A percentile compares a stretch with the other conserved stretches of the same genome.
Conservation (phyloP, 2,113 vertebrate genomes). For the Heloderma charlesbogerti region DNA sequence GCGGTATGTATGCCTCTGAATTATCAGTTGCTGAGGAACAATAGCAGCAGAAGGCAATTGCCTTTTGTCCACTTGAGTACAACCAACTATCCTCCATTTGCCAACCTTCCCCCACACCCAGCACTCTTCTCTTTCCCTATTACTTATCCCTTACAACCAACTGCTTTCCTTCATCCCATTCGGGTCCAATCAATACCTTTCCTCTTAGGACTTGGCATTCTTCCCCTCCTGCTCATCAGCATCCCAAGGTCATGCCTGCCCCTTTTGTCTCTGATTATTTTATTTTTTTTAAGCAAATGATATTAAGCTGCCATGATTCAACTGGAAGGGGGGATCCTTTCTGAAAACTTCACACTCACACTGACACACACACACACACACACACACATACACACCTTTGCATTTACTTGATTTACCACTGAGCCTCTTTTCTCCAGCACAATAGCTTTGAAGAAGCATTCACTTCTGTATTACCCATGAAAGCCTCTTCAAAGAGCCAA, state of each 20-base stretch:
- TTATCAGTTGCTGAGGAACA: too few species aligned
- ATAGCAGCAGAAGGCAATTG: not conserved
- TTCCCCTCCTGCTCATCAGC: not conserved
- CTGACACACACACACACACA: not conserved
- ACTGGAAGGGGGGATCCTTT: not conserved
- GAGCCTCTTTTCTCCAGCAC: rapidly evolving
- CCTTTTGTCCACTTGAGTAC: not conserved
- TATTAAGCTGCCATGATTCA: not conserved
- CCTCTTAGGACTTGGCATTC: conserved; percentile 61
- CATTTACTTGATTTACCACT: not conserved
- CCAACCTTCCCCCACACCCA: not conserved
- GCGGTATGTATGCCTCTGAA: too few species aligned
- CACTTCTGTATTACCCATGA: rapidly evolving
- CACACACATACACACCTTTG: not conserved
- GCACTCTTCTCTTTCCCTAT: conserved; percentile 19
- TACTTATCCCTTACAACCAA: conserved; percentile 38
- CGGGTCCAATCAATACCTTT: conserved; percentile 57
- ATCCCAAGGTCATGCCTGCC: conserved; percentile 51
- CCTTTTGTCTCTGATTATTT: conserved; percentile 1
- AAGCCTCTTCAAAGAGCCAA: rapidly evolving
- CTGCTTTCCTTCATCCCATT: not conserved
- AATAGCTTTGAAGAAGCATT: not conserved
- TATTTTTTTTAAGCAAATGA: not conserved
- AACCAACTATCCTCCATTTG: not conserved
- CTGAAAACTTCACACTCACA: not conserved